Percentiles rank a stretch among this genome's conserved stretches.
These are phyloP conservation scores for Myotis brandtii DNA, from an alignment of 2,113 vertebrate species.

Conservation along the genomic window DNA sequence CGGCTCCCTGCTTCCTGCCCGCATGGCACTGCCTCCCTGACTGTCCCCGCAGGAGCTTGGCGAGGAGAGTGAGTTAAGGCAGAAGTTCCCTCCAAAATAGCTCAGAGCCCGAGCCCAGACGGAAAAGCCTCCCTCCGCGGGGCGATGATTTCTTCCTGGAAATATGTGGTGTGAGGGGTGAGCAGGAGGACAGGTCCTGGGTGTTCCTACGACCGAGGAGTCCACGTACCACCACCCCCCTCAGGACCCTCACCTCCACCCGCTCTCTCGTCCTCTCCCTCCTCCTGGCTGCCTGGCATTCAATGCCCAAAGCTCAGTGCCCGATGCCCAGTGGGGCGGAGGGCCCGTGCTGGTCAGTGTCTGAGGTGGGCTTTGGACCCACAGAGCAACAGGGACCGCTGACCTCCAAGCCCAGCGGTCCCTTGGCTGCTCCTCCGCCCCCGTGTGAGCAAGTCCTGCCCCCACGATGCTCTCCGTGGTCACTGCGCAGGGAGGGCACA, in stretches of 20 bases:
- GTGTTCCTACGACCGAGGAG: not conserved
- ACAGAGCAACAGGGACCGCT: rapidly evolving
- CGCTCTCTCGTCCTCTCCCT: too few relatives aligned
- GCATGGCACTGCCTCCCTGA: not conserved
- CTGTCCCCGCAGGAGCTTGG: not conserved
- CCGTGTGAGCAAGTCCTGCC: not conserved
- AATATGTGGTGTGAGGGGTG: slow-evolving; percentile 59
- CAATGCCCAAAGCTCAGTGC: not conserved
- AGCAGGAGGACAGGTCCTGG: slow-evolving; percentile 47
- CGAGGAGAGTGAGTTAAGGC: not conserved
- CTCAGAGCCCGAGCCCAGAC: slow-evolving; percentile 64
- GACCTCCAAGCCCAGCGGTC: not conserved
- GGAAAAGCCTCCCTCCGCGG: slow-evolving; percentile 69
- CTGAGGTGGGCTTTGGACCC: not conserved
- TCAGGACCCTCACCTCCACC: rapidly evolving
- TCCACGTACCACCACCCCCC: rapidly evolving
- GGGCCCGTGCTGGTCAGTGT: rapidly evolving
- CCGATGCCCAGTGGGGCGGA: rapidly evolving
- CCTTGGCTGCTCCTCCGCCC: too few relatives aligned
- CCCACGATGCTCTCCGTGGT: rapidly evolving
- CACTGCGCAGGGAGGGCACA: rapidly evolving
- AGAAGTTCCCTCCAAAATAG: slow-evolving; percentile 33
- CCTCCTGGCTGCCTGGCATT: too few relatives aligned
- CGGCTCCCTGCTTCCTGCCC: not conserved
- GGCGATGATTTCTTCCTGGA: slow-evolving; percentile 59